Percentiles rank a stretch among this genome's conserved stretches.
Evolutionary conservation across 2,113 vertebrate genomes (phyloP).

Genomic region (Neogobius melanostomus): DNA sequence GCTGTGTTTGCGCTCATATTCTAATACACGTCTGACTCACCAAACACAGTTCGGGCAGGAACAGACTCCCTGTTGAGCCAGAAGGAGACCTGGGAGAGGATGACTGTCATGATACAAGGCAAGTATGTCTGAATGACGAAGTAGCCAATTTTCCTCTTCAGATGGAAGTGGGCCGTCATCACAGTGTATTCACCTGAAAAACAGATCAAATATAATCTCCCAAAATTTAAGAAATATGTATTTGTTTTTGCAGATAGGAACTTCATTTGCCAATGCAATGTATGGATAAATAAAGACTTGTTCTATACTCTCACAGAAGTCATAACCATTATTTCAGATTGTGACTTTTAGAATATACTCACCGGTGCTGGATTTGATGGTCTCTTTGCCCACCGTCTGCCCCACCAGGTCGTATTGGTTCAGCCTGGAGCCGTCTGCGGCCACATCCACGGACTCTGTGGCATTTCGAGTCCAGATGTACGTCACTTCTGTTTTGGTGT

Average conservation of each 20-base stretch:
- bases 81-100: slow-evolving; percentile 95
- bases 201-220: not conserved
- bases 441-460: slow-evolving; percentile 90
- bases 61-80: slow-evolving; percentile 96
- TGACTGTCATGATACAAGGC: slow-evolving; percentile 97
- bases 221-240: no score
- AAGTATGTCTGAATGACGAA: slow-evolving; percentile 97
- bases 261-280: no score
- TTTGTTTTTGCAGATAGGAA: no score
- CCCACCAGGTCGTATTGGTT: slow-evolving; percentile 94
- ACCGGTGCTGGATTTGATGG: slow-evolving; percentile 94
- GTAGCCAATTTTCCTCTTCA: slow-evolving; percentile 96
- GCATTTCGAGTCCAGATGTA: slow-evolving; percentile 93
- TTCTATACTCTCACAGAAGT: no score
- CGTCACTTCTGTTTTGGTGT: slow-evolving; percentile 91
- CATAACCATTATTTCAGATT: no score
- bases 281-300: no score
- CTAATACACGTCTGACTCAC: slow-evolving; percentile 71
- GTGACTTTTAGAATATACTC: slow-evolving; percentile 38
- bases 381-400: slow-evolving; percentile 90
- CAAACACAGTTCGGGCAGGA: slow-evolving; percentile 94
- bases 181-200: slow-evolving; percentile 91
- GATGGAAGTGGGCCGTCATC: slow-evolving; percentile 95
- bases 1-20: no score
- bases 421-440: slow-evolving; percentile 88